Evolutionary conservation across 2,113 vertebrate genomes (phyloP).

Genomic region (Salvelinus fontinalis): DNA sequence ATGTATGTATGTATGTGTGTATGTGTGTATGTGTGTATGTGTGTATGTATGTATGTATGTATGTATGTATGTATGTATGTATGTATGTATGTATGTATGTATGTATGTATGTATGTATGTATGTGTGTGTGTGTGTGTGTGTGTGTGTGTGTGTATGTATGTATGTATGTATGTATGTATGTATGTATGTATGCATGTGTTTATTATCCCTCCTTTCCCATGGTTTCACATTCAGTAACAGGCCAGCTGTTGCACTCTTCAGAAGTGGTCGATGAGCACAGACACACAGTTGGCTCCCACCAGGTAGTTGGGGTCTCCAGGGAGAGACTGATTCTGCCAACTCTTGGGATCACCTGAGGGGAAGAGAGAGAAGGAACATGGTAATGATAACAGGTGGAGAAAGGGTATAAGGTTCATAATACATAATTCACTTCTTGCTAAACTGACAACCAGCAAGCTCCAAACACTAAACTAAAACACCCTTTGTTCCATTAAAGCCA

Average conservation of each 20-base stretch:
- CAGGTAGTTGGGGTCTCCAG: slow-evolving; percentile 97
- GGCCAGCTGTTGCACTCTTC: slow-evolving; percentile 72
- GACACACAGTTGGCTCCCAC: slow-evolving; percentile 99
- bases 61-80: slow-evolving; percentile 13
- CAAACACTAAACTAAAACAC: neutral
- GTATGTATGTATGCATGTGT: neutral
- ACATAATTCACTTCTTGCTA: neutral
- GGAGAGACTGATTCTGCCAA: slow-evolving; percentile 99
- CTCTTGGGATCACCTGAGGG: slow-evolving; percentile 94
- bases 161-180: slow-evolving; percentile 25
- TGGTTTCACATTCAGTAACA: slow-evolving; percentile 79
- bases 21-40: no score
- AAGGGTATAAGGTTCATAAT: neutral
- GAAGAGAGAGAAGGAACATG: slow-evolving; percentile 40
- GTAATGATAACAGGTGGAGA: slow-evolving; percentile 6
- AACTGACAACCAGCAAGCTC: neutral
- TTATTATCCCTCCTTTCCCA: slow-evolving; percentile 32
- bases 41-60: neutral
- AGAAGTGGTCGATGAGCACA: slow-evolving; percentile 99
- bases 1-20: no score
- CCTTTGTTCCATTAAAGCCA: slow-evolving; percentile 1
- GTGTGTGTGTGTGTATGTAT: neutral
- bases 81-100: slow-evolving; percentile 17
- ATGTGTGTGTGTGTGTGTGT: neutral
- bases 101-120: neutral